These are phyloP conservation scores for Nycticorax nycticorax DNA, from an alignment of 2,113 vertebrate species.

Conservation along the genomic window DNA sequence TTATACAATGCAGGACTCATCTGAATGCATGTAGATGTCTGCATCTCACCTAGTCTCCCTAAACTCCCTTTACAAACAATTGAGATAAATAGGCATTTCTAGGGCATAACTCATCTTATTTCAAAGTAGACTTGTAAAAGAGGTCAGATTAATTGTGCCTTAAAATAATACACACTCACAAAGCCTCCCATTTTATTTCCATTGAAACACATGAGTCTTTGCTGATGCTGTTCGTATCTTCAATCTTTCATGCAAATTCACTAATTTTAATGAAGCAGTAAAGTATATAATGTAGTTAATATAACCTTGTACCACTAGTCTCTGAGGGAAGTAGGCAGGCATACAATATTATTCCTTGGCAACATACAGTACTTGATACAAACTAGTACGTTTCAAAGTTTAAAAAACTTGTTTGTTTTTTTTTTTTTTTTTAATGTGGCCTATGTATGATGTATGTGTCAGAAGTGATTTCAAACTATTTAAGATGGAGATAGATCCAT, in stretches of 20 bases:
- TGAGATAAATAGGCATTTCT: not conserved
- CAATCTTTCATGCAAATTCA: not conserved
- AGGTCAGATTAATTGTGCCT: not conserved
- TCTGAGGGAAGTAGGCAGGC: not conserved
- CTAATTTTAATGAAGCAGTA: not conserved
- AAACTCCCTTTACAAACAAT: not conserved
- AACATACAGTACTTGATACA: not conserved
- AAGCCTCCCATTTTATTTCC: not conserved
- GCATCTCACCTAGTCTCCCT: not conserved
- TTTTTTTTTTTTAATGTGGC: not conserved
- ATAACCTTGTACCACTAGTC: not conserved
- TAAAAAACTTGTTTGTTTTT: not conserved
- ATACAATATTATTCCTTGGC: not conserved
- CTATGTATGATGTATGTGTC: fast-evolving
- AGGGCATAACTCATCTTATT: not conserved
- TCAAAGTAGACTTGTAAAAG: not conserved
- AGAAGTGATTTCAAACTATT: not conserved
- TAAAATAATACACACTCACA: not conserved
- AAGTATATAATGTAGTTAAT: not conserved
- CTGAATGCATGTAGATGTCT: not conserved
- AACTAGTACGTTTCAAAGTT: not conserved
- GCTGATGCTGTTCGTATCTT: not conserved
- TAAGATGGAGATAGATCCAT: not conserved
- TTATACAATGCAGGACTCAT: not conserved
- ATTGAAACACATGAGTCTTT: not conserved